Conservation (phyloP, 2,113 vertebrate genomes). For the Laterallus jamaicensis region DNA sequence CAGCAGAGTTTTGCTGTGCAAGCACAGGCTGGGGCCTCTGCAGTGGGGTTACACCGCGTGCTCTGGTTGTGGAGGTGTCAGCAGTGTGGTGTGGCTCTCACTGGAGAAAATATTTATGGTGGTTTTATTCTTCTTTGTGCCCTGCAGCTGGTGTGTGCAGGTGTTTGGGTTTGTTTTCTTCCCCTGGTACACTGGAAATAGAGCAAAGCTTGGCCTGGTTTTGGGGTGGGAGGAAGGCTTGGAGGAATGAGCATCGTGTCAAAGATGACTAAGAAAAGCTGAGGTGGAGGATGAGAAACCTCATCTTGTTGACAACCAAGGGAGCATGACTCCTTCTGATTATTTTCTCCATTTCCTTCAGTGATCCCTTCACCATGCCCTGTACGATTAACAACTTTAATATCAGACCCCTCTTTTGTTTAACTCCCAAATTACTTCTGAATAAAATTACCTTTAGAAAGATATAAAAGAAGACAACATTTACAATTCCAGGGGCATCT, state of each 20-base stretch:
- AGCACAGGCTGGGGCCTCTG: rapidly evolving
- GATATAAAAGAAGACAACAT: not conserved
- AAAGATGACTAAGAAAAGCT: not conserved
- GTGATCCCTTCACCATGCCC: not conserved
- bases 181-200: not conserved
- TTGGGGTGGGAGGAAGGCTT: rapidly evolving
- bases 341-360: not conserved
- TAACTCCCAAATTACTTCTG: not conserved
- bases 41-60: not conserved
- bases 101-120: not conserved
- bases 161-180: not conserved
- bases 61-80: not conserved
- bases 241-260: not conserved
- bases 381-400: not conserved
- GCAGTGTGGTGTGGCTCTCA: rapidly evolving
- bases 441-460: not conserved
- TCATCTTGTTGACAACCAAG: not conserved
- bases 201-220: not conserved
- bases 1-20: not conserved
- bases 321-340: not conserved
- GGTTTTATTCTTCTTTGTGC: not conserved
- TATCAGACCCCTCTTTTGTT: not conserved
- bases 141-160: rapidly evolving
- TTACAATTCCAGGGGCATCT: not conserved
- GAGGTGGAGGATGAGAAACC: not conserved